A percentile compares a stretch with the other conserved stretches of the same genome.
phyloP scores from a whole-genome alignment of 64 coral and sea anemone genomes.

The Pachyseris speciosa region DNA sequence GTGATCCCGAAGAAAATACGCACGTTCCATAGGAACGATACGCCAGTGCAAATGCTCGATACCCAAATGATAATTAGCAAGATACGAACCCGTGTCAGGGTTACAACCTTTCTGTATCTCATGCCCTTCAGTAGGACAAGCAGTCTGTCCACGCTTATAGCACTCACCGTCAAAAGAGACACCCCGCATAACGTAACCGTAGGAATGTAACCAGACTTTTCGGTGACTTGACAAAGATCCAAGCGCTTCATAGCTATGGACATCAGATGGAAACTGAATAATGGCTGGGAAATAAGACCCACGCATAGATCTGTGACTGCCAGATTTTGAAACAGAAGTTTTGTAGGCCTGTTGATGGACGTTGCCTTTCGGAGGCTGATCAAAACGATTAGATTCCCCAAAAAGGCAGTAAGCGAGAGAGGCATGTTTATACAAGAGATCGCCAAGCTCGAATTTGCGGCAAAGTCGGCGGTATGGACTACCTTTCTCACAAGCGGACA shows the following conservation, averaged over 20 bases:
- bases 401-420: background rate
- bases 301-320: conserved; percentile 63
- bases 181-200: background rate
- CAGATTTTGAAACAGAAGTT: conserved; percentile 49
- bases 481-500: background rate
- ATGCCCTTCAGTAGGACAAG: background rate
- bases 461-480: background rate
- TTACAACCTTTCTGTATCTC: conserved; percentile 29
- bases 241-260: background rate
- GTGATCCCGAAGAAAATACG: background rate
- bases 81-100: background rate
- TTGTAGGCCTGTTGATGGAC: conserved; percentile 51
- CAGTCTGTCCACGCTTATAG: conserved; percentile 45
- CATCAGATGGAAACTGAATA: conserved; percentile 16
- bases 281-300: conserved; percentile 51
- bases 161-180: conserved; percentile 13
- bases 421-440: conserved; percentile 7
- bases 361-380: conserved; percentile 42
- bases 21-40: conserved; percentile 10
- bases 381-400: conserved; percentile 45
- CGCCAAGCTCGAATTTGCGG: background rate
- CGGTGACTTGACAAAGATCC: background rate
- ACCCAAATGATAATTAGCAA: background rate
- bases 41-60: background rate
- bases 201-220: background rate